Conservation (phyloP, 1,140 invertebrate species). For the Aphidius ervi region DNA sequence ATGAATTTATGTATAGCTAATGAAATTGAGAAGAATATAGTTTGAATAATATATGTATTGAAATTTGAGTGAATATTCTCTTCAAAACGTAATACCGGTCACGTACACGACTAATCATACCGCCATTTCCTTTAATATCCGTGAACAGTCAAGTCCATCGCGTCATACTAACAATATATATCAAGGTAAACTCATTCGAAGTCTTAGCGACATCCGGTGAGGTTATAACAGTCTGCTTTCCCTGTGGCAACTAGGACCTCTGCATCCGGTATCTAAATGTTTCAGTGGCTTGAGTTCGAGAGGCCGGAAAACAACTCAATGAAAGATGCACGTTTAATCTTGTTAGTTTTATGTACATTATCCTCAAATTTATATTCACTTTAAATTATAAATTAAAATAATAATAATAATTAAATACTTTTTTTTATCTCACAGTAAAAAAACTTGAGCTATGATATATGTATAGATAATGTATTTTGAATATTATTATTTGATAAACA, state of each 20-base stretch:
- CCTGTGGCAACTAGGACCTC: conserved; percentile 28
- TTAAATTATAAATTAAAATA: no score
- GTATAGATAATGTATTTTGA: no score
- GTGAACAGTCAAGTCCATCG: conserved; percentile 34
- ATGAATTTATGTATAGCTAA: not conserved
- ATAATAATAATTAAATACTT: no score
- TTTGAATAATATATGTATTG: not conserved
- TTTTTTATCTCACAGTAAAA: no score
- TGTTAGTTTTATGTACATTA: no score
- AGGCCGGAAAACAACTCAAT: conserved; percentile 20
- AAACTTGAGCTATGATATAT: no score
- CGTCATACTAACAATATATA: conserved; percentile 25
- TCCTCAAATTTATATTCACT: no score
- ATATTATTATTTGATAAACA: not conserved
- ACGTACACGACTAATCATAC: conserved; percentile 56
- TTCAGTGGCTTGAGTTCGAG: conserved; percentile 28
- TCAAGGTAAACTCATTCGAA: conserved; percentile 30
- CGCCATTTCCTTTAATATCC: conserved; percentile 57
- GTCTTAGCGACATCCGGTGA: conserved; percentile 49
- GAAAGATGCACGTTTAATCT: no score
- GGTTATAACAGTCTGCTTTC: conserved; percentile 32
- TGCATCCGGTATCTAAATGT: conserved; percentile 45
- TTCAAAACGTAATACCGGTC: conserved; percentile 45
- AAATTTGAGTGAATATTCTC: conserved; percentile 17
- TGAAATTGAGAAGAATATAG: no score